Evolutionary conservation across 2,888 invertebrate species (phyloP), one percentile per base, ranked within the genome.

Genomic region (Dicranocentrus wangi): DNA sequence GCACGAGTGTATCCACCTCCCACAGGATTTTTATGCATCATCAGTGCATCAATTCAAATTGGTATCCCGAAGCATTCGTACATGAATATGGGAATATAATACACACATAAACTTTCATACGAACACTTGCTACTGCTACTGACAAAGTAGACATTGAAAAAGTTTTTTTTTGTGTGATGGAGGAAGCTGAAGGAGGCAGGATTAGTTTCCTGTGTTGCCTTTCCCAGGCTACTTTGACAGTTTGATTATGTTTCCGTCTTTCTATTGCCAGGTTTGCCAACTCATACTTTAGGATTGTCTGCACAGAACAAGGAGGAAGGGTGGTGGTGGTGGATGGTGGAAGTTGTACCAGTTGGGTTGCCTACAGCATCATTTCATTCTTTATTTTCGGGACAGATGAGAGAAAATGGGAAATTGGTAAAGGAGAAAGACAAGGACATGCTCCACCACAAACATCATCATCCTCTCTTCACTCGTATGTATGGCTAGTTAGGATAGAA

Each of bases 181-280:
- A 10, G 53, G 10, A 25, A 19, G 25, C 15, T 47, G 10, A 55
- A 23, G 23, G 21, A 19, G 10, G 55, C 10, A 23, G 55, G 55
- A 55, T 55, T 55, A 55, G 55, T 25, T 55, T 55, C 23, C 15
- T 55, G 55, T 47, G 51, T 39, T 28, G 21, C 51, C 28, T 65
- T 69, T 42, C 55, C 19, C 60, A 58, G 25, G 19, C 70, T 43
- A 71, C 70, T 71, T 71, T 71, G 70, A 60, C 70, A 71, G 70
- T 71, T 71, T 71, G 70, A 71, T 71, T 71, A 53, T 43, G 42
- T 71, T 71, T 43, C 42, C 61, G 61, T 39, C 61, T 19, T 61
- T 32, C 19, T 28, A 13, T 32, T 28, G 21, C 55, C 25, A 25
- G 25, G 25, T 25, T 55, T 55, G 55, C 55, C 55, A 25, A 55